Percentiles rank a stretch among this genome's conserved stretches.
Conservation (phyloP, 64 coral and sea anemone species). For the Platygyra sinensis region DNA sequence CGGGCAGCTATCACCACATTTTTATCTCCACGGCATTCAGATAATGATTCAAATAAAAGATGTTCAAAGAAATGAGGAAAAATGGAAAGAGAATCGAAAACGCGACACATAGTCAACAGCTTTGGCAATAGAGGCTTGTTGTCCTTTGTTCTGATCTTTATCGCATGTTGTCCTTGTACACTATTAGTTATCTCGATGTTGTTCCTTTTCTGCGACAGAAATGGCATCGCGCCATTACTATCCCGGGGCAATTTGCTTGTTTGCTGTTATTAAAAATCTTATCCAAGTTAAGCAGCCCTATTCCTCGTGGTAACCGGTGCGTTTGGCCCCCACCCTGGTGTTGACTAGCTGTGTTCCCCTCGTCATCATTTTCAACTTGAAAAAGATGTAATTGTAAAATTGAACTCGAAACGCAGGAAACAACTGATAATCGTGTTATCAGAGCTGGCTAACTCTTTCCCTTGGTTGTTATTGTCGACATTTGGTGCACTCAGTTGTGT, state of each 20-base stretch:
- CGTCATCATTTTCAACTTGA: too few relatives aligned
- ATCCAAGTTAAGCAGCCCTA: background rate
- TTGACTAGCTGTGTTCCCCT: too few relatives aligned
- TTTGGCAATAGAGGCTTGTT: background rate
- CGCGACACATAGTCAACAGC: slow-evolving; percentile 44
- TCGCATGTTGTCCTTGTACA: background rate
- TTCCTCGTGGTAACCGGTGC: too few relatives aligned
- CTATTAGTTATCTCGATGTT: background rate
- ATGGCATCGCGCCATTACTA: background rate
- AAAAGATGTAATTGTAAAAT: too few relatives aligned
- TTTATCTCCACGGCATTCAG: background rate
- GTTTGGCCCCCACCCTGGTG: too few relatives aligned
- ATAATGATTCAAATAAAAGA: slow-evolving; percentile 55
- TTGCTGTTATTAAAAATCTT: slow-evolving; percentile 5
- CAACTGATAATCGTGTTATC: too few relatives aligned
- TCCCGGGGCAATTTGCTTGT: background rate
- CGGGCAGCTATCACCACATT: background rate
- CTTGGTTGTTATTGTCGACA: too few relatives aligned
- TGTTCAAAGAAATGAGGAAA: slow-evolving; percentile 55
- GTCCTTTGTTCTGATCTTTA: background rate
- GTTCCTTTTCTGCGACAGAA: background rate
- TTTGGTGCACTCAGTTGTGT: background rate
- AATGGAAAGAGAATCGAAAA: slow-evolving; percentile 59
- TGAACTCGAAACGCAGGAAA: too few relatives aligned
- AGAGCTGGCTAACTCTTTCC: background rate